Evolutionary conservation across 92 coral and sea anemone species (phyloP), one percentile per base, ranked within the genome.

Genomic region (Diadumene lineata): DNA sequence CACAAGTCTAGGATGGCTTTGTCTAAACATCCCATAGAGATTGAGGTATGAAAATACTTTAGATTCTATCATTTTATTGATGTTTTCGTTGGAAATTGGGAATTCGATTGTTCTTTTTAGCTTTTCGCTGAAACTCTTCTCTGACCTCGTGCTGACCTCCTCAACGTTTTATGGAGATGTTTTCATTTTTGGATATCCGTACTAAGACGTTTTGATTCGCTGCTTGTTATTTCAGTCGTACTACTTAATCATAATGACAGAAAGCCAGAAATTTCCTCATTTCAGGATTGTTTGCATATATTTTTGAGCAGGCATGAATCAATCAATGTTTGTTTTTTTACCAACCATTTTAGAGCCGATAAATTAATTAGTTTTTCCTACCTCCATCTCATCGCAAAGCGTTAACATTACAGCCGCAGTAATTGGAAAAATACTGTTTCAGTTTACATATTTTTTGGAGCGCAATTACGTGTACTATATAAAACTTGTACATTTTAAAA

Each of bases 1-100:
- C 90, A 86, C 90, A 75, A 50, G 90, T 86, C 90, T 86, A 81
- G 88, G 27, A 89, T 89, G 94, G 94, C 94, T 74, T 89, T 89
- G 90, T 89, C 94, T 67, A 86, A 62, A 6, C 94, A 89, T 66
- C 68, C 87, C 26, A 73, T 90, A 29, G 94, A 89, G 65, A 89
- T 89, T 24, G 94, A 89, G 94, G 94, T 89, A 76, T 60, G 63
- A 23, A 50, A 28, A 62, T 21, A 1, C 15, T 28, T 7, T 18
- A 53, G 60, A 16, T 53, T 53, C n/a, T 16, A 16, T 9, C n/a
- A 3, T 23, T 53, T 53, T 22, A 16, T 53, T 46, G 9, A 22
- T 16, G 60, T 53, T 23, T 3, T 16, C 18, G 8, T 22, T 53
- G 60, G 4, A 23, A 53, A 38, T 38, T n/a, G n/a, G n/a, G n/a